phyloP scores from a whole-genome alignment of 2,797 vertebrate species.

The Myotis pilosus region DNA sequence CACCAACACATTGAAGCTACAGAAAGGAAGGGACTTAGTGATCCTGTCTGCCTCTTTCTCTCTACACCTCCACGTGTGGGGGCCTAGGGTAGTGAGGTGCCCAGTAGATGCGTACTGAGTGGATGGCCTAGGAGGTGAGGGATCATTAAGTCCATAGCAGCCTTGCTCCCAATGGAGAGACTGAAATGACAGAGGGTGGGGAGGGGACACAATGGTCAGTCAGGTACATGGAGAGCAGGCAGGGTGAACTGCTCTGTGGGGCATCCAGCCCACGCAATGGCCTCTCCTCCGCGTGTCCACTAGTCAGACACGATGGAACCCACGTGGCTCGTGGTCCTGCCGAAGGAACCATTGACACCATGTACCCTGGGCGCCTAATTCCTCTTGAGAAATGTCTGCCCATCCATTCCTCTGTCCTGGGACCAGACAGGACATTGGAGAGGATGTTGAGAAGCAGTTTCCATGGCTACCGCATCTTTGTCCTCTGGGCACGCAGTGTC shows the following conservation, averaged over 20 bases:
- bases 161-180: neutral
- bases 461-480: fast-evolving
- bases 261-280: too few species aligned
- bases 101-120: neutral
- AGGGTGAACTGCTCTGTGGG: neutral
- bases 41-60: neutral
- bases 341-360: neutral
- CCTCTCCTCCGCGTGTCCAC: too few species aligned
- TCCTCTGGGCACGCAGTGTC: neutral
- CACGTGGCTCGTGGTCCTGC: fast-evolving
- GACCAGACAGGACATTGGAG: fast-evolving
- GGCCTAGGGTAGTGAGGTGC: neutral
- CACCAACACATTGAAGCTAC: neutral
- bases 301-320: neutral
- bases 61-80: neutral
- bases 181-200: neutral
- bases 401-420: too few species aligned
- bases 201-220: neutral
- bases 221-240: too few species aligned
- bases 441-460: too few species aligned
- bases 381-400: neutral
- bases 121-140: neutral
- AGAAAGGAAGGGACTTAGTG: neutral
- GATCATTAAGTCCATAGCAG: neutral
- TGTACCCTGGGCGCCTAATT: fast-evolving